These are phyloP conservation scores for Arvicanthis niloticus DNA, from an alignment of 2,113 vertebrate genomes.

Conservation along the genomic window DNA sequence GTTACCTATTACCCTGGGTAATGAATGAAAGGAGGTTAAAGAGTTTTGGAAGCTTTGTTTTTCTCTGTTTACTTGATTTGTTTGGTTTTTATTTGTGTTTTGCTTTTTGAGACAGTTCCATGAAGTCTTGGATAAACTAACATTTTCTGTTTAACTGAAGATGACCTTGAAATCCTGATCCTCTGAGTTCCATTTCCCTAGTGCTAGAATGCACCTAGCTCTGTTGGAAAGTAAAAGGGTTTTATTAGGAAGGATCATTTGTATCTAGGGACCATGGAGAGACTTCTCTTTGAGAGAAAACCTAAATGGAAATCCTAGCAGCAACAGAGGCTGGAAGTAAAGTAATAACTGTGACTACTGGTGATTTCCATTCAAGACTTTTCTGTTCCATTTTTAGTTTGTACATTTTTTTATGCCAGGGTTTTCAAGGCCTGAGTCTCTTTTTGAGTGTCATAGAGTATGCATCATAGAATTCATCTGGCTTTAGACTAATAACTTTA, in stretches of 20 bases:
- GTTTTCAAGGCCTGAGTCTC: not conserved
- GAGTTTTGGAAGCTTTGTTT: not conserved
- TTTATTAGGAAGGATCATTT: not conserved
- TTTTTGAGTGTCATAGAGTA: not conserved
- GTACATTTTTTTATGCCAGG: not conserved
- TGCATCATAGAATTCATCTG: not conserved
- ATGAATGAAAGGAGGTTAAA: not conserved
- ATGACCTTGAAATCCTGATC: not conserved
- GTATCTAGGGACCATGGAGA: too few relatives aligned
- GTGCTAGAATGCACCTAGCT: not conserved
- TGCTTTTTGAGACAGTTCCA: not conserved
- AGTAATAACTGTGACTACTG: not conserved
- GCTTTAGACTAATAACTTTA: constrained; percentile 26
- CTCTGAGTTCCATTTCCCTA: not conserved
- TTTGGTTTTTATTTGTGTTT: not conserved
- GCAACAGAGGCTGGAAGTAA: not conserved
- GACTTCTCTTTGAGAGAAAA: not conserved
- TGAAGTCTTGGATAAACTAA: too few relatives aligned
- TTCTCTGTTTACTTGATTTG: not conserved
- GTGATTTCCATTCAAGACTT: not conserved
- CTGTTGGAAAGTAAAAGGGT: not conserved
- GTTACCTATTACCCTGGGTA: not conserved
- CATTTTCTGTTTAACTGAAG: not conserved
- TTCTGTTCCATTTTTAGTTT: not conserved
- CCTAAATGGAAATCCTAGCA: not conserved